Conservation (phyloP, 2,888 invertebrate genomes). For the Acrocera orbiculus region DNA sequence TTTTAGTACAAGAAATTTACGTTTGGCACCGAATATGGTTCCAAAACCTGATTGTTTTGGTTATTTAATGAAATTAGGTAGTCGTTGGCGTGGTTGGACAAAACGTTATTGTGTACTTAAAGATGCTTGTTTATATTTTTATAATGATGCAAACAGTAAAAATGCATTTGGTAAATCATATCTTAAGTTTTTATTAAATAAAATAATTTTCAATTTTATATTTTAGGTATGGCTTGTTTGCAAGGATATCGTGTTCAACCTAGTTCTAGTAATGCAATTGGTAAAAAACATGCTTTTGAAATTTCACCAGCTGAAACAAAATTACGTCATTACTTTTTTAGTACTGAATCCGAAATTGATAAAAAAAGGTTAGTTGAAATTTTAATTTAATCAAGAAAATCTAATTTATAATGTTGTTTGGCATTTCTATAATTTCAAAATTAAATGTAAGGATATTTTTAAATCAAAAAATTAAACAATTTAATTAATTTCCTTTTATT, state of each 20-base stretch:
- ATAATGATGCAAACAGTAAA: constrained; percentile 71
- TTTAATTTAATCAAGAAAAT: too few species aligned
- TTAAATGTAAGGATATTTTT: too few species aligned
- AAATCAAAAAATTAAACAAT: too few species aligned
- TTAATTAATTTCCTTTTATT: too few species aligned
- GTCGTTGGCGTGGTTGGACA: constrained; percentile 77
- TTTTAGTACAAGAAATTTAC: constrained; percentile 56
- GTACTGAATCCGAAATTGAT: constrained; percentile 87
- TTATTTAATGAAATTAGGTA: constrained; percentile 73
- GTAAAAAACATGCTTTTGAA: constrained; percentile 82
- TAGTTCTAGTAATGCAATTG: constrained; percentile 60
- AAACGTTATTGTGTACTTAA: constrained; percentile 86
- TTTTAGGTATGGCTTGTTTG: constrained; percentile 72
- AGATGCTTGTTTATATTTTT: constrained; percentile 88
- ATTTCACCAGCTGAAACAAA: constrained; percentile 74
- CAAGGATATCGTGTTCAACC: constrained; percentile 72
- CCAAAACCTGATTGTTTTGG: constrained; percentile 81
- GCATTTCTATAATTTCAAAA: too few species aligned
- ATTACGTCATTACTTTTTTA: constrained; percentile 78
- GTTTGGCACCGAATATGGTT: constrained; percentile 61
- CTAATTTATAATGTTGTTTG: too few species aligned
- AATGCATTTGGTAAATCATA: constrained; percentile 59
- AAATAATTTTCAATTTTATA: constrained; percentile 1
- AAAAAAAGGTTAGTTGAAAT: constrained; percentile 93
- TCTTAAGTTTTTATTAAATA: not conserved